These are phyloP conservation scores for Anguilla pacifica DNA, from an alignment of 2,797 vertebrate species.

Conservation along the genomic window DNA sequence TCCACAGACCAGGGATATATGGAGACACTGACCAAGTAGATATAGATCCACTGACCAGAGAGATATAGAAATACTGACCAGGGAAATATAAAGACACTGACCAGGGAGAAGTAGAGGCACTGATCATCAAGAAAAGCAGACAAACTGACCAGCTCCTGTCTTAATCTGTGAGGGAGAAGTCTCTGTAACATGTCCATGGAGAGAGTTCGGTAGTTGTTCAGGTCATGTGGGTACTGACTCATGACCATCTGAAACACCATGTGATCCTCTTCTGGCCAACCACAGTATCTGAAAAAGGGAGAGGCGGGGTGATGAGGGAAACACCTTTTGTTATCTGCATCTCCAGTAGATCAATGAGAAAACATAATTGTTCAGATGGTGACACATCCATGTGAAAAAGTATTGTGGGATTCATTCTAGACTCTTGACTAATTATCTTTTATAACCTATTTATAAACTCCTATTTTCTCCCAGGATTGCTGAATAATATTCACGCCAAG, in stretches of 20 bases:
- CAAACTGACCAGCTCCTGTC: conserved; percentile 82
- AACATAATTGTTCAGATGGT: neutral
- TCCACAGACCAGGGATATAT: too few relatives aligned
- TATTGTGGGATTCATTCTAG: neutral
- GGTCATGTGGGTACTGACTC: conserved; percentile 76
- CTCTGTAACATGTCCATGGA: conserved; percentile 85
- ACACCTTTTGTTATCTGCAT: neutral
- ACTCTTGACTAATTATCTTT: neutral
- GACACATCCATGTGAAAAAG: neutral
- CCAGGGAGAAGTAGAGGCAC: conserved; percentile 14
- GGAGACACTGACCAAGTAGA: neutral
- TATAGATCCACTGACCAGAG: neutral
- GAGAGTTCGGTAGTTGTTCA: conserved; percentile 76
- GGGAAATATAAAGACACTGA: neutral
- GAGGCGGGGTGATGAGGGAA: neutral
- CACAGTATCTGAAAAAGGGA: conserved; percentile 71
- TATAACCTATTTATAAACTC: neutral
- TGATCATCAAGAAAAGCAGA: neutral
- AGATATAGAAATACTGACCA: neutral
- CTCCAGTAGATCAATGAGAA: neutral
- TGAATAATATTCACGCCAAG: neutral
- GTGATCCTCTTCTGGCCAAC: conserved; percentile 80
- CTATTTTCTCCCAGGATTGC: neutral
- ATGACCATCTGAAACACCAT: conserved; percentile 77
- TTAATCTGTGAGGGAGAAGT: conserved; percentile 79